Base-by-base conservation (phyloP, 30 jellyfish, hydroid and myxozoan species). In the Aurelia coerulea region DNA sequence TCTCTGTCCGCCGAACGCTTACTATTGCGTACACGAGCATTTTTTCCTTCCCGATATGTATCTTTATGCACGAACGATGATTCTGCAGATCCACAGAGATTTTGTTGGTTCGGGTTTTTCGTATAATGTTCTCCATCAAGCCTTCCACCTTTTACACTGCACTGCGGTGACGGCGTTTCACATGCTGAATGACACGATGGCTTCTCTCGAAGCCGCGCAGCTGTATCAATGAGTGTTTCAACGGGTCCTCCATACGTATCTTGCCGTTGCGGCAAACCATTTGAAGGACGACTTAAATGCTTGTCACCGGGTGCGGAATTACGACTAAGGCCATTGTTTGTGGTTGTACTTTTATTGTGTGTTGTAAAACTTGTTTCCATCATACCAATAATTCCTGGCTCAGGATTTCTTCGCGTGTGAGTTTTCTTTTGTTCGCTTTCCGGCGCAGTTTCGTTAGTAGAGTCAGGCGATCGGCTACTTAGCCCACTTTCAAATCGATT, bases 181-280 rank as follows among this genome's bases (percentile, higher is more conserved):
- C 31, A n/a, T 17, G 37, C 35, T 60, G 70, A 7, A 60, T 60
- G 70, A 23, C 70, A 60, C 15, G 15, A 46, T 46, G 56, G 56
- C 33, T 60, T 23, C 80, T 37, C 89, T 79, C 35, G 80, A 63
- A 10, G 80, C 73, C 18, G 81, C 6, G 68, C 80, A 23, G 32
- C 35, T 59, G 80, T 70, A 50, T 49, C 80, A 32, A 46, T 0
- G 15, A 41, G 59, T 58, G 37, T 62, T 19, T 79, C 80, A 17
- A 32, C 73, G 49, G 89, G 73, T 0, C 89, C 89, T 18, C 89
- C 89, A 53, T 79, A 79, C 1, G 89, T 79, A 53, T 79, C 89
- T 50, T 65, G 72, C 16, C 89, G 89, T 74, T 79, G 89, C 7
- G 89, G 89, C 59, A 79, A 42, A 18, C 89, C 89, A 64, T 65